Base-by-base conservation (phyloP, 2,888 invertebrate genomes). In the Agriotes lineatus region DNA sequence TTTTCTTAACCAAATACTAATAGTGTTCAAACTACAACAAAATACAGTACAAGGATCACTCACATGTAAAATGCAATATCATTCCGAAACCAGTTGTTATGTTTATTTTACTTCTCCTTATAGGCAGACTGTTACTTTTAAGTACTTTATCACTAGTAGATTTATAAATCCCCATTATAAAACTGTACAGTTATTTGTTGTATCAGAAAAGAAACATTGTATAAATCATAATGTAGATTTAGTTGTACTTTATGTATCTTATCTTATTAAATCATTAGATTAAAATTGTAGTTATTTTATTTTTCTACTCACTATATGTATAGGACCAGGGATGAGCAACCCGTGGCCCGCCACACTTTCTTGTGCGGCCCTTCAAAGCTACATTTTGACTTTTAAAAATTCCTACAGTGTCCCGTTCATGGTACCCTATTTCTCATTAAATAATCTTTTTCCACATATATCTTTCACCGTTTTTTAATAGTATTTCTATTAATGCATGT, bases 141-240 rank as follows among this genome's bases (percentile, higher is more conserved):
- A 65, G 57, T 57, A 45, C 25, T 19, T 37, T 45, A 20, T 57
- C 37, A 58, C 54, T 50, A 42, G 37, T 48, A 25, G 25, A 25
- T 25, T 25, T 25, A 25, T 58, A 65, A 18, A 57, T 35, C 12
- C 48, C 52, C 30, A 2, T 39, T 66, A 64, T 58, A 22, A n/a
- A 66, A 71, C 42, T 68, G 63, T 64, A 59, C 64, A 60, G 54
- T 44, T 65, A 57, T 62, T 59, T 66, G 61, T 65, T 63, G 62
- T 61, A 69, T 59, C 45, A 57, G 74, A n/a, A n/a, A n/a, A n/a
- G n/a, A 25, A 45, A 42, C 65, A 65, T 65, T 65, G 65, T 65
- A 65, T 65, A 65, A 65, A 65, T 65, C 65, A 65, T 65, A 65
- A 58, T 50, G 65, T 65, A 65, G 65, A 45, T 60, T 60, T 60